Percentiles rank a stretch among this genome's conserved stretches.
Conservation (phyloP, 2,888 invertebrate genomes). For the Mesochorus sp. region DNA sequence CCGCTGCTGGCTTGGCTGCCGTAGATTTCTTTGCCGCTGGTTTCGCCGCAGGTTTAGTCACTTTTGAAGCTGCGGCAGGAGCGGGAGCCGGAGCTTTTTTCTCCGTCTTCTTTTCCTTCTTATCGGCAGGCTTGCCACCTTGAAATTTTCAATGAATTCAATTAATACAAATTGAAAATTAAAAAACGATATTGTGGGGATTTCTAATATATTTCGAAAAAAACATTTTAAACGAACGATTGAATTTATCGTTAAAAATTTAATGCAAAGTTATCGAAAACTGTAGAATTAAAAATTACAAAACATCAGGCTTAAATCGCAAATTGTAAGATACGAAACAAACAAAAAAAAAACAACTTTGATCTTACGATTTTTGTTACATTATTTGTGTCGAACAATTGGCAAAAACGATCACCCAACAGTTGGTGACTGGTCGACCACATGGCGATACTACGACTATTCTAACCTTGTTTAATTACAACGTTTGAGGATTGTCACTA, state of each 20-base stretch:
- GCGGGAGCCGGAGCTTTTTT: conserved; percentile 79
- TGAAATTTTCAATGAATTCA: conserved; percentile 69
- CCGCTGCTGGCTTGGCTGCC: conserved; percentile 72
- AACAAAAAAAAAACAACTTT: too few relatives aligned
- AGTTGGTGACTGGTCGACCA: conserved; percentile 42
- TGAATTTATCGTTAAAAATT: too few relatives aligned
- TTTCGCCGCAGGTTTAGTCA: conserved; percentile 79
- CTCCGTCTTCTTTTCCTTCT: conserved; percentile 84
- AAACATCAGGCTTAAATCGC: too few relatives aligned
- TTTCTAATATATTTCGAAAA: too few relatives aligned
- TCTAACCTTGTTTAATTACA: conserved; percentile 33
- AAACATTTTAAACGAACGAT: too few relatives aligned
- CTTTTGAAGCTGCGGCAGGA: conserved; percentile 75
- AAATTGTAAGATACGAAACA: too few relatives aligned
- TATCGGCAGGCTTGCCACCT: conserved; percentile 79
- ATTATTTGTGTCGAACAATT: too few relatives aligned
- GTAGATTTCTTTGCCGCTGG: conserved; percentile 78
- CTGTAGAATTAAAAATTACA: too few relatives aligned
- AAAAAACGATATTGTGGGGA: too few relatives aligned
- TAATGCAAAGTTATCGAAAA: too few relatives aligned
- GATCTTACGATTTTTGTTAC: background rate
- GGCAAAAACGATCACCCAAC: background rate
- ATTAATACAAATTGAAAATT: background rate
- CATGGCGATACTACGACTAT: conserved; percentile 39
- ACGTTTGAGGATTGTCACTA: background rate